Percentiles rank a stretch among this genome's conserved stretches.
These are phyloP conservation scores for Clarias pachynema DNA, from an alignment of 2,797 vertebrate species.

Conservation along the genomic window DNA sequence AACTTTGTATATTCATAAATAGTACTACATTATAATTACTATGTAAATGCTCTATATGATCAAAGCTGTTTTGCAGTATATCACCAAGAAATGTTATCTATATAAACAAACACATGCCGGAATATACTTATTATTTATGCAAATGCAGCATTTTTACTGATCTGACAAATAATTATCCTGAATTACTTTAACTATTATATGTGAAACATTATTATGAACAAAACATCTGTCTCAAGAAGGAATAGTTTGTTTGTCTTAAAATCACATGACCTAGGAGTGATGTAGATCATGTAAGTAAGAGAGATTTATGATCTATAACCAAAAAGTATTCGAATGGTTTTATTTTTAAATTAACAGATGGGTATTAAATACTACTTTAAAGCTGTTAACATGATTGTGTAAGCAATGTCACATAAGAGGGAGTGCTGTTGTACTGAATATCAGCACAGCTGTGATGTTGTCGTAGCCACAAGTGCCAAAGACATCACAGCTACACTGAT, in stretches of 20 bases:
- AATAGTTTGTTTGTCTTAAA: not conserved
- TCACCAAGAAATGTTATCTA: not conserved
- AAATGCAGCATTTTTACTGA: not conserved
- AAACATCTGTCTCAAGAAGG: not conserved
- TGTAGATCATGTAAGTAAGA: not conserved
- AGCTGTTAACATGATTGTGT: not conserved
- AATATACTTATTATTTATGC: not conserved
- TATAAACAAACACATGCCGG: not conserved
- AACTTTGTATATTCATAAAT: not conserved
- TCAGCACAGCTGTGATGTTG: too few species aligned
- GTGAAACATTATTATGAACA: not conserved
- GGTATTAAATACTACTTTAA: not conserved
- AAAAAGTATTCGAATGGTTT: not conserved
- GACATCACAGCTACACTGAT: too few species aligned
- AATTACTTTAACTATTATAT: not conserved
- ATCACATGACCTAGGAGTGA: not conserved
- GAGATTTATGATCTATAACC: not conserved
- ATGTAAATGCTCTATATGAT: not conserved
- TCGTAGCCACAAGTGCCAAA: too few species aligned
- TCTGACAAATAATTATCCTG: not conserved
- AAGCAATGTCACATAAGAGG: too few species aligned
- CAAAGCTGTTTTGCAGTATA: not conserved
- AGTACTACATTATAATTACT: not conserved
- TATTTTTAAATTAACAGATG: not conserved
- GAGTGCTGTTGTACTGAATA: too few species aligned